Evolutionary conservation across 2,888 invertebrate species (phyloP), one percentile per base, ranked within the genome.

Genomic region (Drosophila quasianomalipes): DNA sequence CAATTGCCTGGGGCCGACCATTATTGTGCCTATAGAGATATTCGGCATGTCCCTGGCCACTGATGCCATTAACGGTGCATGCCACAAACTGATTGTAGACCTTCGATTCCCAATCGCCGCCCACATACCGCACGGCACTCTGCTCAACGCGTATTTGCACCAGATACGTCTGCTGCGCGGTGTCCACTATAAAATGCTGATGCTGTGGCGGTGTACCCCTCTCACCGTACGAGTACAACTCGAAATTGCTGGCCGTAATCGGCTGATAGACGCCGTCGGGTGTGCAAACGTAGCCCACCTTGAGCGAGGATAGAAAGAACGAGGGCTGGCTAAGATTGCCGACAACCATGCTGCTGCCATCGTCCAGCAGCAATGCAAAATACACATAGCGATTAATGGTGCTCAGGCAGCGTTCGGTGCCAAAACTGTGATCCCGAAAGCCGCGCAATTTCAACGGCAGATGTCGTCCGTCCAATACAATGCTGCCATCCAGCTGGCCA

Each of bases 401-500:
- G 47, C 94, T 95, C 95, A 97, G 97, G 86, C 97, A 96, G 26
- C 97, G 94, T 76, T 95, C 95, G 47, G 95, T 94, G 69, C 96
- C 97, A 95, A 96, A 97, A 80, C 97, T 97, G 90, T 97, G 97
- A 92, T 97, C 97, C 76, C 97, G 94, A 93, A 97, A 96, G 0
- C 96, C 95, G 30, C 95, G 95, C 85, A 97, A 92, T 28, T 95
- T 94, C 74, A 97, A 92, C 47, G 94, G 92, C 0, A 93, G 77
- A 41, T 33, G 31, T 0, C 94, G 94, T 6, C 94, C 94, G 10
- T 95, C 94, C 3, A 97, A 93, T 60, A 93, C 93, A 59, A 96
- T 92, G 35, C 93, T 94, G 60, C 96, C 97, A 35, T 94, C 94
- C 63, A 97, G 89, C 5, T 93, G 92, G 0, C 97, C 97, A 93